These are phyloP conservation scores for Erithacus rubecula DNA, from an alignment of 2,797 vertebrate genomes.

Conservation along the genomic window DNA sequence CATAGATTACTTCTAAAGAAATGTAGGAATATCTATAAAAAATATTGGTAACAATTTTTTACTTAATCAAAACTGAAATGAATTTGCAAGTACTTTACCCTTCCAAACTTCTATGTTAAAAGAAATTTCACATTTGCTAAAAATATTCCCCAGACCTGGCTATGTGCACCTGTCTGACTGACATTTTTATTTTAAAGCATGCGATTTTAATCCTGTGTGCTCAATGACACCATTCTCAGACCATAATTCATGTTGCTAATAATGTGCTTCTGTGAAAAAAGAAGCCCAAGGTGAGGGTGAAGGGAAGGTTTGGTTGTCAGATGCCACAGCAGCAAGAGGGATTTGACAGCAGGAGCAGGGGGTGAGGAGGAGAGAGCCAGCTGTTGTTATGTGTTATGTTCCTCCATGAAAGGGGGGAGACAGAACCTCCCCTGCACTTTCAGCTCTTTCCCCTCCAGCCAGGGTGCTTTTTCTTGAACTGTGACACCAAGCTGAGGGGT, in stretches of 20 bases:
- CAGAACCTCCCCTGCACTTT: not conserved
- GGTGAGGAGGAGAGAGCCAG: slow-evolving; percentile 15
- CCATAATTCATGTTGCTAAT: slow-evolving; percentile 29
- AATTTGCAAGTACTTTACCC: not conserved
- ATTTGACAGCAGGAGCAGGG: not conserved
- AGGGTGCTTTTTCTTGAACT: not conserved
- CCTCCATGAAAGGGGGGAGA: not conserved
- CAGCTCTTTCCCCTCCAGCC: not conserved
- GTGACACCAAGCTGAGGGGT: not conserved
- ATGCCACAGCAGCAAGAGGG: not conserved
- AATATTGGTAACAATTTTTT: not conserved
- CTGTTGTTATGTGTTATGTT: not conserved
- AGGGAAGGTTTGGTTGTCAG: slow-evolving; percentile 39
- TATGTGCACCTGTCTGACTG: not conserved
- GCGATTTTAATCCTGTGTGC: not conserved
- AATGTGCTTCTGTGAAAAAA: not conserved
- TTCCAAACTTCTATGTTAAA: not conserved
- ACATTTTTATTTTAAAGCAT: slow-evolving; percentile 2
- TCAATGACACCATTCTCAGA: not conserved
- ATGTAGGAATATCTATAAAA: not conserved
- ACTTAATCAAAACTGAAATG: not conserved
- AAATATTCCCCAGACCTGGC: not conserved
- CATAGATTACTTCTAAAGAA: not conserved
- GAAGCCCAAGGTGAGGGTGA: slow-evolving; percentile 18
- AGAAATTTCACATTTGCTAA: not conserved